Conservation (phyloP, 2,113 vertebrate genomes). For the Onychorhynchus coronatus region DNA sequence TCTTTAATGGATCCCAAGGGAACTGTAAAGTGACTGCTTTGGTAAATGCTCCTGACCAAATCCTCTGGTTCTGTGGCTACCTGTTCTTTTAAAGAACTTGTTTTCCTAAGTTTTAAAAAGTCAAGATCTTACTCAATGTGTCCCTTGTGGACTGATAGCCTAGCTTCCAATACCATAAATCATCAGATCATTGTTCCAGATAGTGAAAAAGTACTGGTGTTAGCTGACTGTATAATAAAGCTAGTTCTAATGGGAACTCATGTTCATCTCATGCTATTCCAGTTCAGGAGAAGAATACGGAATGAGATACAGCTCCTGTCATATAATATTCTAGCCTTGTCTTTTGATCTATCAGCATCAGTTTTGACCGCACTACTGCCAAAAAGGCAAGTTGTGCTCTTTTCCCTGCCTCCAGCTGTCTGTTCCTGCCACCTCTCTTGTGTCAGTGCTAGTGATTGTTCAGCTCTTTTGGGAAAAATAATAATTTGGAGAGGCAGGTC, state of each 20-base stretch:
- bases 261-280: constrained; percentile 32
- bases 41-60: neutral
- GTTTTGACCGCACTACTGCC: constrained; percentile 38
- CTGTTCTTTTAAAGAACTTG: neutral
- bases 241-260: constrained; percentile 38
- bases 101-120: constrained; percentile 6
- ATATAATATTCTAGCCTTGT: constrained; percentile 29
- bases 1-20: neutral
- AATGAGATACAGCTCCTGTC: constrained; percentile 43
- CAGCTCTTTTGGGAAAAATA: constrained; percentile 18
- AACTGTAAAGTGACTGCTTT: neutral
- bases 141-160: neutral
- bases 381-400: constrained; percentile 35
- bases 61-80: neutral
- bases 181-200: constrained; percentile 34
- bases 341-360: constrained; percentile 36
- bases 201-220: constrained; percentile 11
- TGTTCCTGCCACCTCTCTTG: constrained; percentile 42
- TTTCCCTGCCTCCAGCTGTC: constrained; percentile 46
- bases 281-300: constrained; percentile 3
- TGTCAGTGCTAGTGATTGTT: constrained; percentile 3
- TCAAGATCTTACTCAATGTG: neutral
- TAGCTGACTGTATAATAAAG: constrained; percentile 40
- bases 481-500: constrained; percentile 22
- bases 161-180: neutral